Evolutionary conservation across 2,113 vertebrate species (phyloP), one percentile per base, ranked within the genome.

Genomic region (Phyllostomus discolor): DNA sequence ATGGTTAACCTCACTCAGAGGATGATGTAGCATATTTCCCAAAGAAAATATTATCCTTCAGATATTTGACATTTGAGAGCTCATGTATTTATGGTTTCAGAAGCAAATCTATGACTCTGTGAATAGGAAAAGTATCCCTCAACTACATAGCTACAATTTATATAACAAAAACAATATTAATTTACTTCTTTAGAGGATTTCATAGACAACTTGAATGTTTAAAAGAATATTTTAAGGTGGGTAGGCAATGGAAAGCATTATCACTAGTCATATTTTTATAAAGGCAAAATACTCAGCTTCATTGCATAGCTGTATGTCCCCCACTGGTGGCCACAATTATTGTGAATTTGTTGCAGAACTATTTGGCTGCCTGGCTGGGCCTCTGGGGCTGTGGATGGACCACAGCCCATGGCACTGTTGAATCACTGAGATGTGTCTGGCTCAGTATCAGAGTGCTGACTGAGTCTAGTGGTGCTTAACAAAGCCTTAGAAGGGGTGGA

Each of bases 1-100:
- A 82, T 94, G 82, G 82, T 89, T 92, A 97, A 92, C n/a, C 33
- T 93, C 95, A 95, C 79, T 82, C 85, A 80, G 59, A 95, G 38
- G 54, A 82, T 94, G 38, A 75, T 79, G 69, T 83, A 88, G 62
- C n/a, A 80, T 15, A 88, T 86, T 91, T 93, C 48, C 73, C 54
- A 80, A 69, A 89, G 93, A 95, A 88, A 94, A 95, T 92, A 93
- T 57, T 92, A 46, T 69, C 86, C 62, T 92, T 89, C 33, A 96
- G 84, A 22, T 86, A 93, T 75, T 91, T 98, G 93, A 94, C 79
- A 92, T 67, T 86, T 46, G 76, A 96, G 50, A 22, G 54, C 28
- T 79, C 33, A 28, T 79, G 41, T 85, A 67, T 22, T 95, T 16
- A 50, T 81, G 33, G 41, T 78, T 92, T 96, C 41, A 72, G 41